Percentiles rank a stretch among this genome's conserved stretches.
phyloP scores from a whole-genome alignment of 2,113 vertebrate genomes.

The Meleagris gallopavo region DNA sequence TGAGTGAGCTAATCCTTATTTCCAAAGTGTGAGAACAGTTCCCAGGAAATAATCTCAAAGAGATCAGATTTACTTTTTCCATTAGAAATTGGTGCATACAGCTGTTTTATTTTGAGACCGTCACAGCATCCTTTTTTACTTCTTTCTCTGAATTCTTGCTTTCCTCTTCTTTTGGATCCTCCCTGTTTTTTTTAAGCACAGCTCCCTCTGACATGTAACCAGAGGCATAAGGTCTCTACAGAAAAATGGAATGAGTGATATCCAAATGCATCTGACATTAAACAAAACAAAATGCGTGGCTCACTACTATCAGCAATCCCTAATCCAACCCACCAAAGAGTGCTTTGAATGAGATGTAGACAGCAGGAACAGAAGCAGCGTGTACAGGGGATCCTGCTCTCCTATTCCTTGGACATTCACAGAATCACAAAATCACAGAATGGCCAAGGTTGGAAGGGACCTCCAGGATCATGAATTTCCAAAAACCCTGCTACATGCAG shows the following conservation, averaged over 20 bases:
- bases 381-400: background rate
- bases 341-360: rapidly evolving
- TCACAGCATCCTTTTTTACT: background rate
- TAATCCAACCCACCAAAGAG: background rate
- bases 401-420: background rate
- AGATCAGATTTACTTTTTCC: background rate
- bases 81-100: background rate
- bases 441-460: too few relatives aligned
- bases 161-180: background rate
- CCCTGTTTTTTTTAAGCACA: background rate
- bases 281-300: background rate
- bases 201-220: background rate
- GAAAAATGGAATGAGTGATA: background rate
- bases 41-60: constrained; percentile 12
- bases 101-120: background rate
- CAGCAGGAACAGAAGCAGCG: background rate
- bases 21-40: background rate
- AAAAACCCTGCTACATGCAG: too few relatives aligned
- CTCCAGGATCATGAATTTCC: too few relatives aligned
- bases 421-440: too few relatives aligned
- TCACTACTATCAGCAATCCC: background rate
- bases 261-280: background rate
- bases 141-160: background rate
- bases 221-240: background rate
- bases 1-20: background rate